Conservation (phyloP, 2,113 vertebrate genomes). For the Pteronura brasiliensis region DNA sequence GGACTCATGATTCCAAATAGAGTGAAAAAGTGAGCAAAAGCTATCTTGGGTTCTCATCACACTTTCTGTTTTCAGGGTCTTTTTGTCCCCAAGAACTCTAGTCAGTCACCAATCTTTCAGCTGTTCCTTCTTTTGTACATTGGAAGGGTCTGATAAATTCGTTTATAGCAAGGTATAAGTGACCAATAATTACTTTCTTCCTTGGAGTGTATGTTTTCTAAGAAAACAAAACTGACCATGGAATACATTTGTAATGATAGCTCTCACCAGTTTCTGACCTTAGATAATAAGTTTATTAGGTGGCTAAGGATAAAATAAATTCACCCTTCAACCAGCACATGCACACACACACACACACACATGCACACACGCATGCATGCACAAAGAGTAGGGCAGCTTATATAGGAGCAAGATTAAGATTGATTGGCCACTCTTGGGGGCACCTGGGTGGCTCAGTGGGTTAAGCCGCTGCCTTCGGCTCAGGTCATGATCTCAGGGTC, state of each 20-base stretch:
- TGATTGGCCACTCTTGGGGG: neutral
- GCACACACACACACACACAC: too few relatives aligned
- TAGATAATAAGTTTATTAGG: neutral
- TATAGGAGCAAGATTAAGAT: neutral
- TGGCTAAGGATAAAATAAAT: neutral
- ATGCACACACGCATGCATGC: fast-evolving
- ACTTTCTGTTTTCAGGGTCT: neutral
- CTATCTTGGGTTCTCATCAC: neutral
- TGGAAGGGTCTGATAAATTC: neutral
- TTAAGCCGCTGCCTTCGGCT: too few relatives aligned
- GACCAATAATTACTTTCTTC: neutral
- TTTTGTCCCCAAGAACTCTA: neutral
- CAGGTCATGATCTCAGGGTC: too few relatives aligned
- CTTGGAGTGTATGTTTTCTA: neutral
- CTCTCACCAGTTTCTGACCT: neutral
- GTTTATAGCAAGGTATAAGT: neutral
- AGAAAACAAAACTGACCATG: neutral
- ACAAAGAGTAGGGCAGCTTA: neutral
- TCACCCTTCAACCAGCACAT: fast-evolving
- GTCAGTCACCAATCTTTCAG: neutral
- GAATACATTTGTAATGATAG: neutral
- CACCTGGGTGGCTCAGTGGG: too few relatives aligned
- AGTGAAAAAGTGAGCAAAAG: neutral
- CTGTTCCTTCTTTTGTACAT: neutral
- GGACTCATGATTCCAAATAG: neutral